Evolutionary conservation across 2,888 invertebrate species (phyloP), one percentile per base, ranked within the genome.

Genomic region (Cenopis cana): DNA sequence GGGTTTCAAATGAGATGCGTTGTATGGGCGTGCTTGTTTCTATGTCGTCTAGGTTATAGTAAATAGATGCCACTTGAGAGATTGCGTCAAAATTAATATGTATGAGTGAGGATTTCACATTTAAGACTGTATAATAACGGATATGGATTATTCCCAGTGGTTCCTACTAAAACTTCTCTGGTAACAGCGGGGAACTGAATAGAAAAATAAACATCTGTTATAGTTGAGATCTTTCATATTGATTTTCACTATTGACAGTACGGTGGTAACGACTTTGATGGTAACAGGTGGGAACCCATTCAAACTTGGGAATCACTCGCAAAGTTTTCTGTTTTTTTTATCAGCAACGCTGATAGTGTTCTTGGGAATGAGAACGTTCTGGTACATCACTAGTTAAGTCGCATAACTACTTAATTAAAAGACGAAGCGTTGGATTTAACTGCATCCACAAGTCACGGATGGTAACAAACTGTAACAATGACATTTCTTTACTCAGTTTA

Each of bases 21-120:
- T 69, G 56, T 69, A 59, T 59, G 64, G 69, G 50, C 64, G 56
- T 66, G 68, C 54, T 36, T 66, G 70, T 66, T 70, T 65, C 65
- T 66, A 54, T 54, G 65, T 46, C 33, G 52, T 41, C 52, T 68
- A 36, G 50, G 57, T n/a, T 67, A 36, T 20, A 50, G 57, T 17
- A 57, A 57, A 57, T 36, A 49, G n/a, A 11, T 59, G 33, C 6
- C 11, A 33, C 9, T 57, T 36, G 20, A 62, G 62, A 52, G 9
- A 38, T 54, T 38, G 20, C 54, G n/a, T 61, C 33, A 29, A 33
- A 17, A 50, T 49, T 10, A 50, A 9, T 18, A 29, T 50, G 50
- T 49, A 33, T 29, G 24, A n/a, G 11, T 24, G 9, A 5, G n/a
- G 24, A 24, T 11, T 60, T 49, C 10, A 46, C 29, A 24, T 60